Conservation (phyloP, 2,797 vertebrate species). For the Gymnodraco acuticeps region DNA sequence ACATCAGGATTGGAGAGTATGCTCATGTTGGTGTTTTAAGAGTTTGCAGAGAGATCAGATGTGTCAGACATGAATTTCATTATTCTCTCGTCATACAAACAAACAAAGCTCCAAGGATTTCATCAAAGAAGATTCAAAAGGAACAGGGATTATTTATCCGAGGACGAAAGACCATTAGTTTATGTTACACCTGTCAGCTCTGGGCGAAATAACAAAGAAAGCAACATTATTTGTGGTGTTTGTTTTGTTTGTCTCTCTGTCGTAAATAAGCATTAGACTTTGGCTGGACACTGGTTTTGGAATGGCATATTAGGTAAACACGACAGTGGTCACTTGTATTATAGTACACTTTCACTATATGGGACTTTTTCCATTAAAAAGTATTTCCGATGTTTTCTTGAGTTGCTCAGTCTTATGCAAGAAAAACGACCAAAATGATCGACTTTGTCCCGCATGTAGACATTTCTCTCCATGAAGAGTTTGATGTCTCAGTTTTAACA, state of each 20-base stretch:
- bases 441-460: too few species aligned
- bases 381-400: too few species aligned
- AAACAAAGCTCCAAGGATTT: conserved; percentile 50
- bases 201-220: conserved; percentile 22
- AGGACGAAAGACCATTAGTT: conserved; percentile 45
- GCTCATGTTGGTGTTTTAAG: conserved; percentile 9
- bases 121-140: conserved; percentile 37
- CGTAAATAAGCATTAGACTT: neutral
- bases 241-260: neutral
- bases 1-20: too few species aligned
- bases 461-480: neutral
- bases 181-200: conserved; percentile 63
- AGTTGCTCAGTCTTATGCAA: too few species aligned
- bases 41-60: conserved; percentile 33
- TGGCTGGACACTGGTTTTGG: neutral
- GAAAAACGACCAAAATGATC: too few species aligned
- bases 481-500: neutral
- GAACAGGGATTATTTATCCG: neutral
- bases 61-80: conserved; percentile 39
- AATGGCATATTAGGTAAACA: conserved; percentile 19
- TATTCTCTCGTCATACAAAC: conserved; percentile 26
- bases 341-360: conserved; percentile 10
- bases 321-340: conserved; percentile 12
- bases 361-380: conserved; percentile 29
- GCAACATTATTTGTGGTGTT: neutral